Percentiles rank a stretch among this genome's conserved stretches.
Conservation (phyloP, 2,797 vertebrate genomes). For the Chaetophractus vellerosus region DNA sequence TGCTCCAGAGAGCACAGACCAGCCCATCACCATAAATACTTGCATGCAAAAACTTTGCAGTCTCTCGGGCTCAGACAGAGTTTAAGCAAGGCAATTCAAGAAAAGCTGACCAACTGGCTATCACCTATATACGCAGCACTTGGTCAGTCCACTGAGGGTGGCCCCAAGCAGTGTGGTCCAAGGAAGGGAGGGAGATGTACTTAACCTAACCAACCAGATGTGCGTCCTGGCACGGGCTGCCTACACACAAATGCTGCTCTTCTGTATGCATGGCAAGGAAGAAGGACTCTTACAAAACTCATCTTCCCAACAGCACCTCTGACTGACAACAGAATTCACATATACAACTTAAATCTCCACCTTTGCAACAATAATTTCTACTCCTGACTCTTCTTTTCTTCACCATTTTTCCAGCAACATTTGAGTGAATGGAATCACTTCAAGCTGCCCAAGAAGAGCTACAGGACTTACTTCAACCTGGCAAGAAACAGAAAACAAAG, state of each 20-base stretch:
- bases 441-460: not conserved
- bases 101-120: not conserved
- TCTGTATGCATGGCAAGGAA: not conserved
- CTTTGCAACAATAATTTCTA: not conserved
- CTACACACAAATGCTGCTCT: not conserved
- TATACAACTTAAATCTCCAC: not conserved
- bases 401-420: not conserved
- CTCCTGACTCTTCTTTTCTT: not conserved
- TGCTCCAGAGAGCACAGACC: not conserved
- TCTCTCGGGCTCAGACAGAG: not conserved
- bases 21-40: not conserved
- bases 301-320: slow-evolving; percentile 9
- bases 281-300: not conserved
- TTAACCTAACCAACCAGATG: not conserved
- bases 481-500: slow-evolving; percentile 53
- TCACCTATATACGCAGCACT: not conserved
- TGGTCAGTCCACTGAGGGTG: not conserved
- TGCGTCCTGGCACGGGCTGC: not conserved
- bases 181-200: not conserved
- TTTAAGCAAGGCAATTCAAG: not conserved
- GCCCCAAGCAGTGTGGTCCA: not conserved
- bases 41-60: not conserved
- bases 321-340: slow-evolving; percentile 19
- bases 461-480: not conserved
- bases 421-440: not conserved